Evolutionary conservation across 2,797 vertebrate genomes (phyloP), one percentile per base, ranked within the genome.

Genomic region (Crypturellus tataupa): DNA sequence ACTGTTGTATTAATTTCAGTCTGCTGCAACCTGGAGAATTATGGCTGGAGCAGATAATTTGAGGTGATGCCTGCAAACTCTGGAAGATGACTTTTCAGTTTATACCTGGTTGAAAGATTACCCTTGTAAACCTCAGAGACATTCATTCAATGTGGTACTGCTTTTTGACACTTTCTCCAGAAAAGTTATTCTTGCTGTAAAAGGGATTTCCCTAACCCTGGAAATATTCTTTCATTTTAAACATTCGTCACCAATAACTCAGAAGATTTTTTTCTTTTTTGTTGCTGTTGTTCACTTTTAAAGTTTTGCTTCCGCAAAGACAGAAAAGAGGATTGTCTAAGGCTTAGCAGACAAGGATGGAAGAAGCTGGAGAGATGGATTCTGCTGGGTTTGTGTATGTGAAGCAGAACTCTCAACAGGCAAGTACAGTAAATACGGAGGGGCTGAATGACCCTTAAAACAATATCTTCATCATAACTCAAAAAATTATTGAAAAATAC

Each of bases 311-410:
- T 76, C 53, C 39, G 10, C 27, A 67, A 49, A 46, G 76, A 63
- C 7, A 72, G 23, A 56, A 56, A n/a, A 56, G 5, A 56, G 18
- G 31, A 39, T 7, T 49, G 23, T 58, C 17, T 6, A 21, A 79
- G 17, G 19, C 4, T 78, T 42, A 86, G 17, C 2, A 73, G 37
- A n/a, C 25, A 62, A 76, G 33, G 21, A 69, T 31, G 13, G 39
- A 76, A 79, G 46, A 88, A 76, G 25, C 62, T 40, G n/a, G 0
- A 49, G 49, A 83, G 10, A 35, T 4, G 14, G 23, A 56, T 29
- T 62, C 70, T 53, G 17, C 42, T 5, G 0, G 0, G 8, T 73
- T 23, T 51, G 4, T 23, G 77, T 0, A 2, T 55, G 39, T 55
- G 72, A 81, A 90, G 12, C 12, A 62, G 9, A 75, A 12, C 15